Evolutionary conservation across 2,113 vertebrate genomes (phyloP), one percentile per base, ranked within the genome.

Genomic region (Capra hircus): DNA sequence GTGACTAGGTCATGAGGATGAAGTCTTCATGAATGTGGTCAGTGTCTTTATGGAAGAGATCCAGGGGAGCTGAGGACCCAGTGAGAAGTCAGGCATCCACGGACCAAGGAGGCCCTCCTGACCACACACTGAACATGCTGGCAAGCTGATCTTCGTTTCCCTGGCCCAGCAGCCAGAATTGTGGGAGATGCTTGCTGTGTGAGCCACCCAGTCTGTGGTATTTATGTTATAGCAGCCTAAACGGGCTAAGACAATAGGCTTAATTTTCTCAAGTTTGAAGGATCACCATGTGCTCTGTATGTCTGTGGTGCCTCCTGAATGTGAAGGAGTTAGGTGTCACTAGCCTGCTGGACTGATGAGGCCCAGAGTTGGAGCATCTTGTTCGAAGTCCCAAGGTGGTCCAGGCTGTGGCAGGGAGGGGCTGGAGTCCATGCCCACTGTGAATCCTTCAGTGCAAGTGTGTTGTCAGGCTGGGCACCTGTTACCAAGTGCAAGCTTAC

Each of bases 321-420:
- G 33, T 11, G 67, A 52, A 28, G 2, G 11, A 57, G 36, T 12
- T 2, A 1, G n/a, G 45, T 6, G 36, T 62, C 1, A 33, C 11
- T 0, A 8, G 30, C 14, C 45, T 1, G 16, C 16, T 21, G 16
- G 27, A 5, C 48, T 23, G 84, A 27, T 1, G 23, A 82, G 74
- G 43, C 4, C 10, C 36, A 11, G 28, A 45, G 33, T 7, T 17
- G 0, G 9, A 11, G 7, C 1, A 0, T 11, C 25, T n/a, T 43
- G 27, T 28, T 16, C 21, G 7, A 27, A 43, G 48, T 11, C 2
- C 3, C 43, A 28, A 3, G 5, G 64, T 11, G 6, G 23, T 33
- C 16, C 3, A 45, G 16, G 23, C 45, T 5, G 7, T 67, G 67
- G 6, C 11, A 2, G 5, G 9, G 25, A 23, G 4, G 9, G 53